Percentiles rank a stretch among this genome's conserved stretches.
These are phyloP conservation scores for Panthera uncia DNA, from an alignment of 2,113 vertebrate genomes.

Conservation along the genomic window DNA sequence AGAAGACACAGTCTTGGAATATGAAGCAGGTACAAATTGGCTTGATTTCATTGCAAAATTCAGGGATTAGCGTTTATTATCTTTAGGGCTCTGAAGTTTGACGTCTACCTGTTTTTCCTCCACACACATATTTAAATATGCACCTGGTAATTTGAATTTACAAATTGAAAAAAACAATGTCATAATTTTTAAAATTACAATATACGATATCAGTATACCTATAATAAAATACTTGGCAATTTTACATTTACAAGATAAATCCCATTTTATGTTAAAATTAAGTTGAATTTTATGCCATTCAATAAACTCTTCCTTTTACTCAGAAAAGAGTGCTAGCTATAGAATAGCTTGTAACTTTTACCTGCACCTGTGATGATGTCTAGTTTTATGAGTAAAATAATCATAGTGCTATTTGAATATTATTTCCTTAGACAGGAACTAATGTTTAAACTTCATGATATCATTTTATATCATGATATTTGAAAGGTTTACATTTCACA, in stretches of 20 bases:
- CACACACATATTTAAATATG: neutral
- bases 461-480: conserved; percentile 32
- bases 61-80: neutral
- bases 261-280: conserved; percentile 13
- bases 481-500: conserved; percentile 41
- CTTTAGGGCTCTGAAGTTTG: neutral
- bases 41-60: neutral
- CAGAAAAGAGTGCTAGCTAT: neutral
- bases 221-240: neutral
- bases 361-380: conserved; percentile 28
- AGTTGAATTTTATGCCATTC: conserved; percentile 23
- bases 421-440: conserved; percentile 36
- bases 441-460: conserved; percentile 54
- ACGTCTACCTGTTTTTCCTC: neutral
- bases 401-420: conserved; percentile 43
- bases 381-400: conserved; percentile 61
- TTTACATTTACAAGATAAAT: neutral
- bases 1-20: neutral
- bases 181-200: neutral
- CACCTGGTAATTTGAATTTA: neutral
- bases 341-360: conserved; percentile 37
- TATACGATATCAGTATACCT: neutral
- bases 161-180: neutral
- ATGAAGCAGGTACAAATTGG: neutral
- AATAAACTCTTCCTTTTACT: neutral